Percentiles rank a stretch among this genome's conserved stretches.
Conservation (phyloP, 2,797 vertebrate genomes). For the Centropyge bicolor region DNA sequence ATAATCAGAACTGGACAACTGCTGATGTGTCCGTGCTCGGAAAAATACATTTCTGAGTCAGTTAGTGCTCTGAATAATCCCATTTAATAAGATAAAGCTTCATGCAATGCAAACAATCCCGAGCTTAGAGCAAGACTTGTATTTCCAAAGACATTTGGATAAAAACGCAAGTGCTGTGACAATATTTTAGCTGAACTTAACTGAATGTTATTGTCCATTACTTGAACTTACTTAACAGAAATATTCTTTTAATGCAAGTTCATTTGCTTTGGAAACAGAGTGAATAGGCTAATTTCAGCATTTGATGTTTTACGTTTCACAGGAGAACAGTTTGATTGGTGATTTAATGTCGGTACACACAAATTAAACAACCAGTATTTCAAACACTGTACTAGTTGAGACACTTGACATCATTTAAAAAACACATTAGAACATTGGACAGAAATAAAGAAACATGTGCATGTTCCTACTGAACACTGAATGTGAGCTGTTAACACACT, state of each 20-base stretch:
- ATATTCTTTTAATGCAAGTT: no score
- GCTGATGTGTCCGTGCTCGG: background rate
- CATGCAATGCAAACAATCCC: background rate
- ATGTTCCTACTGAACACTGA: background rate
- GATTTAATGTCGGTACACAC: background rate
- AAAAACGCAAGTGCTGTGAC: background rate
- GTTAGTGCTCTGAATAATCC: background rate
- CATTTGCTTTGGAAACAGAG: no score
- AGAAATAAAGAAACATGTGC: no score
- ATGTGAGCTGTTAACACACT: background rate
- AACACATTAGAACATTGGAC: no score
- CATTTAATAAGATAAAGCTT: background rate
- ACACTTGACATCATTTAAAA: no score
- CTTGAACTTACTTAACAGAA: no score
- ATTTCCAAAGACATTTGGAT: background rate
- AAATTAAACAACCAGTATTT: background rate
- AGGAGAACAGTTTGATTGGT: no score
- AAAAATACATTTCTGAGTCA: background rate
- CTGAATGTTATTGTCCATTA: no score
- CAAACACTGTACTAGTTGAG: no score
- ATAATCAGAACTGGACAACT: background rate
- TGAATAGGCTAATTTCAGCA: no score
- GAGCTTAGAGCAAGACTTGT: background rate
- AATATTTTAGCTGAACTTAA: background rate
- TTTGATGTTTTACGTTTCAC: no score